Conservation (phyloP, 2,888 invertebrate genomes). For the Tyria jacobaeae region DNA sequence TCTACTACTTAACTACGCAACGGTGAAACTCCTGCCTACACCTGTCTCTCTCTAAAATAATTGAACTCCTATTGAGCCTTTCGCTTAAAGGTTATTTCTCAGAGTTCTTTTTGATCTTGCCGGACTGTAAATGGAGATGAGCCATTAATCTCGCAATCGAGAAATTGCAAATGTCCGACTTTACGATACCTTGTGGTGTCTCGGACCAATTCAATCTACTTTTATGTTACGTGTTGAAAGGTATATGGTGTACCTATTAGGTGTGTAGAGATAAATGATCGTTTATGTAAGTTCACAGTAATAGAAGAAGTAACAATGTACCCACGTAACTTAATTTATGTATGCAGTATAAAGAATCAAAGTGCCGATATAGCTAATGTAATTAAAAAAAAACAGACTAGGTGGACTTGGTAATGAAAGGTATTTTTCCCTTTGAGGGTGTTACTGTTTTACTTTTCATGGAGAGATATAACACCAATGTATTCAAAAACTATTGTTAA, state of each 20-base stretch:
- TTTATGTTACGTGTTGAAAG: slow-evolving; percentile 27
- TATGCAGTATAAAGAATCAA: neutral
- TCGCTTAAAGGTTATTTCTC: too few relatives aligned
- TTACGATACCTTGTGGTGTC: slow-evolving; percentile 37
- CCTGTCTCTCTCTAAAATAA: slow-evolving; percentile 6
- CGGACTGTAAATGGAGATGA: slow-evolving; percentile 36
- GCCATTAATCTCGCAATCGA: slow-evolving; percentile 54
- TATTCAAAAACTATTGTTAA: too few relatives aligned
- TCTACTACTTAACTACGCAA: slow-evolving; percentile 31
- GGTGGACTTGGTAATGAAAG: too few relatives aligned
- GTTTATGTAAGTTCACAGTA: neutral
- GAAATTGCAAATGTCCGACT: slow-evolving; percentile 48
- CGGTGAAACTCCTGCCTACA: neutral
- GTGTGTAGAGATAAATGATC: slow-evolving; percentile 1
- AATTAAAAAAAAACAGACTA: neutral
- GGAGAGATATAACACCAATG: too few relatives aligned
- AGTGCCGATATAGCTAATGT: neutral
- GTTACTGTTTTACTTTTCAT: too few relatives aligned
- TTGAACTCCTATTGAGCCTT: neutral
- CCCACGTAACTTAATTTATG: neutral
- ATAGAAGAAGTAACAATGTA: neutral
- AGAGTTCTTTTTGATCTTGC: slow-evolving; percentile 23
- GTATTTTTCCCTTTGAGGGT: too few relatives aligned
- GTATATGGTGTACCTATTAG: slow-evolving; percentile 4
- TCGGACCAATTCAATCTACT: slow-evolving; percentile 35